Conservation (phyloP, 2,888 invertebrate species). For the Neocrepidodera transversa region DNA sequence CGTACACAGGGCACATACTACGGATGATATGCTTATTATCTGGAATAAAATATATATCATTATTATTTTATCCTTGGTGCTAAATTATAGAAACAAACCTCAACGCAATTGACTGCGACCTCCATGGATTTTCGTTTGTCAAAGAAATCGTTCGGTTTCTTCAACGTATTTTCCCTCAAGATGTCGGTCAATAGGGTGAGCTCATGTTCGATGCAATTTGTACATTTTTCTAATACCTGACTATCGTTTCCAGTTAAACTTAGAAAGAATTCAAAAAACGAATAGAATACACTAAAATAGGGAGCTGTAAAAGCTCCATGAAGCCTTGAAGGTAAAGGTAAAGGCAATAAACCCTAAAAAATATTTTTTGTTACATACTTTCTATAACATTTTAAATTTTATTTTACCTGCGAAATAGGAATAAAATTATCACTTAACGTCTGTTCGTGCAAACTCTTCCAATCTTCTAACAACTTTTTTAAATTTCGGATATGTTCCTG, state of each 20-base stretch:
- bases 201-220: slow-evolving; percentile 36
- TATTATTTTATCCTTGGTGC: background rate
- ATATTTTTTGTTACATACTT: background rate
- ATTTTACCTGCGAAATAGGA: slow-evolving; percentile 41
- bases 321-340: slow-evolving; percentile 55
- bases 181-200: slow-evolving; percentile 55
- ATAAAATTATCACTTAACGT: slow-evolving; percentile 33
- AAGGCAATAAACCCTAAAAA: slow-evolving; percentile 50
- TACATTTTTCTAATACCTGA: slow-evolving; percentile 34
- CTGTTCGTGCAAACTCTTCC: slow-evolving; percentile 46
- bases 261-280: slow-evolving; percentile 50
- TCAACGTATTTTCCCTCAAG: slow-evolving; percentile 55
- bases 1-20: slow-evolving; percentile 66
- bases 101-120: slow-evolving; percentile 67
- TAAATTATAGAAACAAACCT: slow-evolving; percentile 60
- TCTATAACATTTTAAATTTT: background rate
- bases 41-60: slow-evolving; percentile 54
- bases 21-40: slow-evolving; percentile 67
- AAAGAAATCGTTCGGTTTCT: slow-evolving; percentile 57
- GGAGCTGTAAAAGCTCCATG: slow-evolving; percentile 51
- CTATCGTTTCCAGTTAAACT: slow-evolving; percentile 38
- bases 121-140: slow-evolving; percentile 63
- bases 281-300: slow-evolving; percentile 49
- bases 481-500: slow-evolving; percentile 49
- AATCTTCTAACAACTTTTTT: slow-evolving; percentile 47